phyloP scores from a whole-genome alignment of 2,113 vertebrate genomes.

The Suricata suricatta region DNA sequence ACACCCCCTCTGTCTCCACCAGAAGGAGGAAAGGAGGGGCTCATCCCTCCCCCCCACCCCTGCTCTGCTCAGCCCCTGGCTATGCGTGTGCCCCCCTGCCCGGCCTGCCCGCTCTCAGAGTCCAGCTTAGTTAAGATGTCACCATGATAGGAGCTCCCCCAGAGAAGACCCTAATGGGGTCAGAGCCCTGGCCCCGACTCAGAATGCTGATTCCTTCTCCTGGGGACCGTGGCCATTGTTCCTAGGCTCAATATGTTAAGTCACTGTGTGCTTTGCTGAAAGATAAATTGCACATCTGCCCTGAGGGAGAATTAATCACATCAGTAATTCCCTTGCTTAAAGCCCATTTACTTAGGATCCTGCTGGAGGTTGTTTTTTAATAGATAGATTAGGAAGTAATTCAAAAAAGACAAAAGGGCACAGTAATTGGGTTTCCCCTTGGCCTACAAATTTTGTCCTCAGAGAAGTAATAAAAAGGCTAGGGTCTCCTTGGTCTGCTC shows the following conservation, averaged over 20 bases:
- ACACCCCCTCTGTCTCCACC: neutral
- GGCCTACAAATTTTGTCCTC: neutral
- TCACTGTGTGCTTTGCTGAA: slow-evolving; percentile 51
- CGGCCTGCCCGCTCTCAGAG: neutral
- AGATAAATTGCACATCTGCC: slow-evolving; percentile 64
- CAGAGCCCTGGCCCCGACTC: slow-evolving; percentile 37
- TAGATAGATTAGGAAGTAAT: slow-evolving; percentile 53
- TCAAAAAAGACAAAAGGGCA: slow-evolving; percentile 28
- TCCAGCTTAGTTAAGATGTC: slow-evolving; percentile 42
- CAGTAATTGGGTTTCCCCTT: slow-evolving; percentile 13
- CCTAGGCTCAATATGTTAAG: slow-evolving; percentile 13
- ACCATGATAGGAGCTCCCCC: neutral
- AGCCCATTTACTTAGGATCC: slow-evolving; percentile 68
- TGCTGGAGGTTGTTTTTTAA: slow-evolving; percentile 35
- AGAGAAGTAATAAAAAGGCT: neutral
- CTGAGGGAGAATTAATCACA: slow-evolving; percentile 55
- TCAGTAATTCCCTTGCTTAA: slow-evolving; percentile 57
- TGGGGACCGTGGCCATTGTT: slow-evolving; percentile 57
- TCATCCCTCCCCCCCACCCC: neutral
- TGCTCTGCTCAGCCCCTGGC: neutral
- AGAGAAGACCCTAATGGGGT: slow-evolving; percentile 47
- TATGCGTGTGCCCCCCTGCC: neutral
- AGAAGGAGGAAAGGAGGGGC: neutral
- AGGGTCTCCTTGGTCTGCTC: neutral
- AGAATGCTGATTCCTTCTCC: neutral